Conservation (phyloP, 2,888 invertebrate species). For the Pycnomerus fuliginosus region DNA sequence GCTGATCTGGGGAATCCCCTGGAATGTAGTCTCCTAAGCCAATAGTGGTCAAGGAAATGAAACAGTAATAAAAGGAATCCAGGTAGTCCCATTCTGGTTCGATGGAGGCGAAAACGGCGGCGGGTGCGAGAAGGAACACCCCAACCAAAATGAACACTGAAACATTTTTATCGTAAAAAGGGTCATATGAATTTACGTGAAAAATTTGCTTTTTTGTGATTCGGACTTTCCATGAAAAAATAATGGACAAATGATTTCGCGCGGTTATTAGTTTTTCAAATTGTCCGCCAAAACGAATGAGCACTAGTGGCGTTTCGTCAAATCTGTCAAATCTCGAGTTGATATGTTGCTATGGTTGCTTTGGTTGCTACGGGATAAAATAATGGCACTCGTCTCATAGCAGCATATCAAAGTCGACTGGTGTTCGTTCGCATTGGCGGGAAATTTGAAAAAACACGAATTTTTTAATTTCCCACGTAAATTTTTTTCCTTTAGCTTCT, state of each 20-base stretch:
- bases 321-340: not conserved
- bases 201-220: not conserved
- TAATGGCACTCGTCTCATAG: not conserved
- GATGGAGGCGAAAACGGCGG: slow-evolving; percentile 69
- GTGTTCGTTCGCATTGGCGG: too few relatives aligned
- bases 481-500: slow-evolving; percentile 30
- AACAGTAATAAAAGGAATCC: slow-evolving; percentile 89
- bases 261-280: not conserved
- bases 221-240: not conserved
- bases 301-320: not conserved
- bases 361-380: not conserved
- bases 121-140: slow-evolving; percentile 74
- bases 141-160: slow-evolving; percentile 58
- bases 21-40: slow-evolving; percentile 90
- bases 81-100: slow-evolving; percentile 83
- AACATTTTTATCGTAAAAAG: slow-evolving; percentile 28
- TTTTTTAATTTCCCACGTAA: not conserved
- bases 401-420: too few relatives aligned
- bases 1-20: slow-evolving; percentile 73
- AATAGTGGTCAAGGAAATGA: slow-evolving; percentile 86
- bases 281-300: not conserved
- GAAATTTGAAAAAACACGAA: not conserved
- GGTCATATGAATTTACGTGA: not conserved
- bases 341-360: not conserved
- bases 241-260: not conserved